Evolutionary conservation across 2,113 vertebrate species (phyloP).

Genomic region (Felis catus): F.catus_Fca126_mat1.0 CM031426.1:29000001-29000500

Average conservation of each 20-base stretch:
- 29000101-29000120: background rate
- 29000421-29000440: conserved; percentile 67
- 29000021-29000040: background rate
- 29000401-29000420: conserved; percentile 73
- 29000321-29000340: conserved; percentile 69
- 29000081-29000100: background rate
- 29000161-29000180: background rate
- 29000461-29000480: conserved; percentile 78
- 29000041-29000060: background rate
- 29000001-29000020: background rate
- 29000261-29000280: background rate
- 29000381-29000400: conserved; percentile 76
- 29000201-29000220: background rate
- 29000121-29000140: background rate
- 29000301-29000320: conserved; percentile 62
- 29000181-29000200: background rate
- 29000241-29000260: background rate
- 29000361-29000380: conserved; percentile 77
- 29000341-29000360: conserved; percentile 71
- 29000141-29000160: background rate
- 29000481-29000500: conserved; percentile 73
- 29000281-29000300: conserved; percentile 51
- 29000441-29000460: conserved; percentile 78
- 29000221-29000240: background rate
- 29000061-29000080: background rate